These are phyloP conservation scores for Eubucco bourcierii DNA, from an alignment of 2,113 vertebrate species.

Conservation along the genomic window DNA sequence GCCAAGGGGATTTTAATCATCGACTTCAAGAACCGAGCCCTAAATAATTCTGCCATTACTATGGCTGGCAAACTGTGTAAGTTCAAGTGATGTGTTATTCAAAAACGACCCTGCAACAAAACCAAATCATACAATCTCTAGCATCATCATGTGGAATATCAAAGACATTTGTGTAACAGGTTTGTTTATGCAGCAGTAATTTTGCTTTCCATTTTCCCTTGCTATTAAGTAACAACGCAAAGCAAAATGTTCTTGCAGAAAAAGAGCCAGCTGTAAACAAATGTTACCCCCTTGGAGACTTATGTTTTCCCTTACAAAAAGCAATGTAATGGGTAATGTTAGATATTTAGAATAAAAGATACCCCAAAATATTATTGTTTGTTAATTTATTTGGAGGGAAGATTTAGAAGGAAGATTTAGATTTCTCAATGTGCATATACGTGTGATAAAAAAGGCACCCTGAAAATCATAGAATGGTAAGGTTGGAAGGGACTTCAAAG, in stretches of 20 bases:
- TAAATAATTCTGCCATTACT: constrained; percentile 28
- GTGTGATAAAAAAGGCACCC: not conserved
- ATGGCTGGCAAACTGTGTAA: not conserved
- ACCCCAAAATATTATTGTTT: not conserved
- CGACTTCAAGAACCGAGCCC: not conserved
- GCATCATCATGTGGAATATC: not conserved
- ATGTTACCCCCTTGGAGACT: not conserved
- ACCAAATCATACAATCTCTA: not conserved
- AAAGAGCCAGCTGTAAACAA: constrained; percentile 25
- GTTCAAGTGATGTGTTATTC: not conserved
- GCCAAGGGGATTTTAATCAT: constrained; percentile 36
- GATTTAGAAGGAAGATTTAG: not conserved
- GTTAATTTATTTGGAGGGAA: not conserved
- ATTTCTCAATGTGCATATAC: not conserved
- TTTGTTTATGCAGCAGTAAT: constrained; percentile 50
- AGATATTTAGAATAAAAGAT: not conserved
- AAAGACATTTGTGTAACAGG: not conserved
- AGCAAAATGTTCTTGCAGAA: constrained; percentile 3
- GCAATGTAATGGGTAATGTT: not conserved
- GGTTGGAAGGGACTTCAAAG: too few relatives aligned
- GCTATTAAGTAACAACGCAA: constrained; percentile 35
- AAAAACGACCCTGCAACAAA: not conserved
- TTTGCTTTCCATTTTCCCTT: constrained; percentile 9
- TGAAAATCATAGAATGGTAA: not conserved
- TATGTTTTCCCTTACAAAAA: not conserved